These are phyloP conservation scores for Tylochromis polylepis DNA, from an alignment of 2,113 vertebrate genomes.

Conservation along the genomic window DNA sequence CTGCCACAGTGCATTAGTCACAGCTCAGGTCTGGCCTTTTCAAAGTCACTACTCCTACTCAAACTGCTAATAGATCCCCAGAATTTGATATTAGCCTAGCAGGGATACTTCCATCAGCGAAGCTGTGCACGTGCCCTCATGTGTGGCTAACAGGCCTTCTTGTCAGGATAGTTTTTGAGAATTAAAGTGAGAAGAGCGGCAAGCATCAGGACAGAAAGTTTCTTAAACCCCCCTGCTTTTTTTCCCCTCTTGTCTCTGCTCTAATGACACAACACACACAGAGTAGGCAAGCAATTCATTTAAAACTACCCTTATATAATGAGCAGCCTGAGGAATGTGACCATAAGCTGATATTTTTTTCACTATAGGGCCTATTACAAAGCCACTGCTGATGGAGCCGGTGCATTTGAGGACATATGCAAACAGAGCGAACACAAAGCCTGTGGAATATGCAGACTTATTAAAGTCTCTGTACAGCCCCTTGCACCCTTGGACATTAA, in stretches of 20 bases:
- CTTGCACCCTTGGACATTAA: slow-evolving; percentile 21
- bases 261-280: slow-evolving; percentile 1
- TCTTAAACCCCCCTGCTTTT: neutral
- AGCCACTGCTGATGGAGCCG: neutral
- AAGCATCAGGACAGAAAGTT: neutral
- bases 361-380: slow-evolving; percentile 21
- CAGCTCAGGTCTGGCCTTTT: slow-evolving; percentile 60
- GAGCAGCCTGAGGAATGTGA: slow-evolving; percentile 20
- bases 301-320: slow-evolving; percentile 39
- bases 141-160: neutral
- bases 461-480: slow-evolving; percentile 5
- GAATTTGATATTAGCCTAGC: slow-evolving; percentile 45
- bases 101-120: slow-evolving; percentile 1
- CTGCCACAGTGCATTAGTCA: slow-evolving; percentile 62
- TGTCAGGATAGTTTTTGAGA: neutral
- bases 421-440: neutral
- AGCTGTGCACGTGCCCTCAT: neutral
- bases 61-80: slow-evolving; percentile 52
- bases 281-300: slow-evolving; percentile 19
- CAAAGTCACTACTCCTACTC: slow-evolving; percentile 54
- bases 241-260: neutral
- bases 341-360: slow-evolving; percentile 36
- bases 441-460: slow-evolving; percentile 17
- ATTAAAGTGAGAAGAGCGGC: neutral
- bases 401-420: slow-evolving; percentile 10